Conservation (phyloP, 1,140 invertebrate species). For the Drosophila tristis region DNA sequence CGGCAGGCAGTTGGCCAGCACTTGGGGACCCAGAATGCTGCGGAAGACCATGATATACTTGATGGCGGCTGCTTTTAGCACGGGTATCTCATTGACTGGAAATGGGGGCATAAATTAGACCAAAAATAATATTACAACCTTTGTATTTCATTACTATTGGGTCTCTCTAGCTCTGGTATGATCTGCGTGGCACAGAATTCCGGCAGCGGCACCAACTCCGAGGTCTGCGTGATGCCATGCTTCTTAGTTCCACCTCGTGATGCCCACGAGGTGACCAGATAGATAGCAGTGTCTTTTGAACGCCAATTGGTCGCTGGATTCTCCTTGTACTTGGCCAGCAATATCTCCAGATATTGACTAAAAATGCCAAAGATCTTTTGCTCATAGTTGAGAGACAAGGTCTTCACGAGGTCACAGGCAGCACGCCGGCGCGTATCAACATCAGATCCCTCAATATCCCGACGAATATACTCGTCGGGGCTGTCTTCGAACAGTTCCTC, state of each 20-base stretch:
- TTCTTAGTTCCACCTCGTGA: slow-evolving; percentile 95
- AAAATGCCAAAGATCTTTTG: slow-evolving; percentile 96
- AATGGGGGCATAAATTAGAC: slow-evolving; percentile 83
- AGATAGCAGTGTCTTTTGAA: slow-evolving; percentile 97
- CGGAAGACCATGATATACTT: slow-evolving; percentile 98
- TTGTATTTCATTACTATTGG: slow-evolving; percentile 85
- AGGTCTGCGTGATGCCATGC: slow-evolving; percentile 96
- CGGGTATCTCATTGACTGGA: slow-evolving; percentile 92
- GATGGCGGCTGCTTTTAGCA: slow-evolving; percentile 97
- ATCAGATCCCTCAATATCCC: slow-evolving; percentile 99
- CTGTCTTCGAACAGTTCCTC: slow-evolving; percentile 99
- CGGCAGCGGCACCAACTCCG: slow-evolving; percentile 93
- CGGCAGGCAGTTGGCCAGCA: slow-evolving; percentile 90
- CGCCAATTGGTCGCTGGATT: slow-evolving; percentile 93
- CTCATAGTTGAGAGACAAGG: slow-evolving; percentile 95
- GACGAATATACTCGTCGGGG: slow-evolving; percentile 98
- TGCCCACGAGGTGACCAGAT: slow-evolving; percentile 97
- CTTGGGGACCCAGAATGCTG: slow-evolving; percentile 92
- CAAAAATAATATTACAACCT: background rate
- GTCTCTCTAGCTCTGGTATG: slow-evolving; percentile 91
- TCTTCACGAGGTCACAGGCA: slow-evolving; percentile 97
- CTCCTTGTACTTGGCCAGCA: slow-evolving; percentile 91
- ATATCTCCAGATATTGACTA: slow-evolving; percentile 94
- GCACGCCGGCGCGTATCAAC: slow-evolving; percentile 97
- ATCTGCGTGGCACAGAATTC: slow-evolving; percentile 95